phyloP scores from a whole-genome alignment of 2,113 vertebrate genomes.

The Cyprinus carpio region DNA sequence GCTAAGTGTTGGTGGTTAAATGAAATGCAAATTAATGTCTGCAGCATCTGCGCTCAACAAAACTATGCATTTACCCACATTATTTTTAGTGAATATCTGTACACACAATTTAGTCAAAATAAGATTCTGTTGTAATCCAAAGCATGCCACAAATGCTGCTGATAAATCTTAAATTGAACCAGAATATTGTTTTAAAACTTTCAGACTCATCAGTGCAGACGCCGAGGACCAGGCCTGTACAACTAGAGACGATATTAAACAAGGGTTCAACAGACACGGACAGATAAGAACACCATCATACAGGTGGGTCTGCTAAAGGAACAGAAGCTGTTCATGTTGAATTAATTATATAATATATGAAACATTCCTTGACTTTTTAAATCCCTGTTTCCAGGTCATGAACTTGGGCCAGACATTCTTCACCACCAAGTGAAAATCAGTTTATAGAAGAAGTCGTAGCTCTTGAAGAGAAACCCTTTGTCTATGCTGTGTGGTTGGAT shows the following conservation, averaged over 20 bases:
- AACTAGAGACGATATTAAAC: conserved; percentile 56
- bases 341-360: neutral
- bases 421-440: conserved; percentile 92
- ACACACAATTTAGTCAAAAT: neutral
- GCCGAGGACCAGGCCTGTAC: neutral
- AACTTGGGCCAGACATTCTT: neutral
- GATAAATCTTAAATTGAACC: neutral
- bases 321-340: too few species aligned
- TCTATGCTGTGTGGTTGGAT: conserved; percentile 65
- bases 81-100: neutral
- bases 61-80: neutral
- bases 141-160: neutral
- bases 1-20: too few species aligned
- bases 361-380: neutral
- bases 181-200: too few species aligned
- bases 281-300: neutral
- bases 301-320: too few species aligned
- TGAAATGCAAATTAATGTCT: neutral
- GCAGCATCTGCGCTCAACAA: neutral
- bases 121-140: neutral
- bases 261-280: conserved; percentile 37
- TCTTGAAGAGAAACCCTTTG: conserved; percentile 77
- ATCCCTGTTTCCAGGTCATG: neutral
- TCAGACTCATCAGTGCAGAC: neutral
- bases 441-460: conserved; percentile 78